Percentiles rank a stretch among this genome's conserved stretches.
Evolutionary conservation across 2,113 vertebrate species (phyloP).

Genomic region (Gymnogyps californianus): DNA sequence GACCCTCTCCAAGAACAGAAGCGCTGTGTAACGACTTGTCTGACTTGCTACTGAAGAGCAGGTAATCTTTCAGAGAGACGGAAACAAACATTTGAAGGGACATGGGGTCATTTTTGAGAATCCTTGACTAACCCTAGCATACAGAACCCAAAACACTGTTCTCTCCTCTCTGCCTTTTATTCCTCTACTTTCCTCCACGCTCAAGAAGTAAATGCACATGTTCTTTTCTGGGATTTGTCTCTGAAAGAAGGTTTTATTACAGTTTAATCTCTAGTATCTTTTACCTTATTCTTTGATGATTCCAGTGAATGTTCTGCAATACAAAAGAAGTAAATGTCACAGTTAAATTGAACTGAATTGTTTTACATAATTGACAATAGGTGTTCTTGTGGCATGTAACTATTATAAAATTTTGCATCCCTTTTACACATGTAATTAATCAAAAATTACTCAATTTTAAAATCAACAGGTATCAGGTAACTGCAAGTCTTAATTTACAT

Average conservation of each 20-base stretch:
- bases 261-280: not conserved
- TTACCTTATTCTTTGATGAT: slow-evolving; percentile 91
- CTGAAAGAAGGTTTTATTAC: not conserved
- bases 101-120: not conserved
- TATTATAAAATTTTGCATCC: not conserved
- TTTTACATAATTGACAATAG: not conserved
- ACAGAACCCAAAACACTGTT: not conserved
- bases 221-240: not conserved
- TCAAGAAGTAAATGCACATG: not conserved
- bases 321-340: not conserved
- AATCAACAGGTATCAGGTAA: not conserved
- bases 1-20: not conserved
- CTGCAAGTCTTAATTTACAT: not conserved
- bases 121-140: not conserved
- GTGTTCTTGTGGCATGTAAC: not conserved
- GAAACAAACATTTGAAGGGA: not conserved
- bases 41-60: not conserved
- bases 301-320: slow-evolving; percentile 86
- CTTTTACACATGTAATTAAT: not conserved
- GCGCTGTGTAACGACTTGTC: not conserved
- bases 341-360: not conserved
- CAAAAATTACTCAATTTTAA: not conserved
- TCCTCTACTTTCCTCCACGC: not conserved
- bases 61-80: not conserved
- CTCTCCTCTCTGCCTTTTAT: not conserved